Evolutionary conservation across 1,140 invertebrate genomes (phyloP).

Genomic region (Zaprionus capensis): DNA sequence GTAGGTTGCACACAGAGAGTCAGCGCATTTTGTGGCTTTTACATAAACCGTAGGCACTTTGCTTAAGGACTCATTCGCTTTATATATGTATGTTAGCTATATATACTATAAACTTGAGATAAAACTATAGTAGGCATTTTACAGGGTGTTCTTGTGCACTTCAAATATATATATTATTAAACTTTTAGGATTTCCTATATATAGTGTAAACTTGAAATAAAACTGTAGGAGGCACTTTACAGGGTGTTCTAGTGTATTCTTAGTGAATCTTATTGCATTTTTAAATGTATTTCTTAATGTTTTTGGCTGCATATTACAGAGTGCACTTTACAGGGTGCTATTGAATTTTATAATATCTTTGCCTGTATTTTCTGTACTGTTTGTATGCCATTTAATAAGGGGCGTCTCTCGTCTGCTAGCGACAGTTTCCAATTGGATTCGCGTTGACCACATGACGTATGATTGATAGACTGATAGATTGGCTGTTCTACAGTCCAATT

Average conservation of each 20-base stretch:
- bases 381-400: not conserved
- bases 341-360: no score
- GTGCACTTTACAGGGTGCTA: no score
- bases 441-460: constrained; percentile 45
- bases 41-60: constrained; percentile 31
- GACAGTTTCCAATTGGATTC: constrained; percentile 16
- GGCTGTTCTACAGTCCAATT: constrained; percentile 19
- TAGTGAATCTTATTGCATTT: no score
- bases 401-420: not conserved
- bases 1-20: constrained; percentile 30
- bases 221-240: not conserved
- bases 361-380: not conserved
- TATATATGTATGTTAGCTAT: constrained; percentile 32
- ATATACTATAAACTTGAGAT: constrained; percentile 39
- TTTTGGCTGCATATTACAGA: no score
- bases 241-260: not conserved
- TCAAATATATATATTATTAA: no score
- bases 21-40: constrained; percentile 35
- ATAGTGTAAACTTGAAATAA: not conserved
- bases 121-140: no score
- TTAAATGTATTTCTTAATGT: no score
- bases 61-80: constrained; percentile 36
- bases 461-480: constrained; percentile 36
- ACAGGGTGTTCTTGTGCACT: not conserved
- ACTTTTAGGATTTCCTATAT: constrained; percentile 3